Evolutionary conservation across 1,140 invertebrate genomes (phyloP).

Genomic region (Pachyrhynchus sulphureomaculatus): DNA sequence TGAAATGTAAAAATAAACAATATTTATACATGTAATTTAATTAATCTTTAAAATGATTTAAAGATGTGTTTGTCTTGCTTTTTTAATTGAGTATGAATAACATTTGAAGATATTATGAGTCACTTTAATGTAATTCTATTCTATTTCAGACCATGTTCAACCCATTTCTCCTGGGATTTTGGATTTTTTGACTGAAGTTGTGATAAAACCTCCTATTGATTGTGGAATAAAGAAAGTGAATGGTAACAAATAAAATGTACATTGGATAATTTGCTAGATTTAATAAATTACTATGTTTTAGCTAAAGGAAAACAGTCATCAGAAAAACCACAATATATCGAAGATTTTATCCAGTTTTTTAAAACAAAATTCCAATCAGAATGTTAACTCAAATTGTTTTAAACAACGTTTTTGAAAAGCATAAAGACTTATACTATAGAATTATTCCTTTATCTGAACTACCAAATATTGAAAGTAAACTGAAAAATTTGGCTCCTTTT

Average conservation of each 20-base stretch:
- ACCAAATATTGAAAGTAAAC: slow-evolving; percentile 1
- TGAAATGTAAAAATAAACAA: too few species aligned
- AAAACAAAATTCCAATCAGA: slow-evolving; percentile 7
- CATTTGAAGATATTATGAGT: too few species aligned
- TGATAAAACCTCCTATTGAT: slow-evolving; percentile 33
- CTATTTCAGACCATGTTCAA: slow-evolving; percentile 42
- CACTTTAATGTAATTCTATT: too few species aligned
- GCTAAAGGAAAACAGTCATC: not conserved
- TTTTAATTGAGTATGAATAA: too few species aligned
- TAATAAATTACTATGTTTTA: too few species aligned
- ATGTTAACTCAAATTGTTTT: not conserved
- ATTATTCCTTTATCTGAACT: slow-evolving; percentile 28
- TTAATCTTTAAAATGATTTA: too few species aligned
- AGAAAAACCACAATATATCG: slow-evolving; percentile 2
- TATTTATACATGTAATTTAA: too few species aligned
- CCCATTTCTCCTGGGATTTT: slow-evolving; percentile 42
- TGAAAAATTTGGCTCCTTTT: slow-evolving; percentile 25
- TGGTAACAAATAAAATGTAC: too few species aligned
- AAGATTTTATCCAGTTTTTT: slow-evolving; percentile 31
- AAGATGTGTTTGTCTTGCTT: too few species aligned
- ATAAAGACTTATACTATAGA: slow-evolving; percentile 24
- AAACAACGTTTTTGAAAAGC: slow-evolving; percentile 2
- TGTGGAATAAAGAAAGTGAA: not conserved
- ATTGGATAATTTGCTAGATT: too few species aligned
- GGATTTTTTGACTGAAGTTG: slow-evolving; percentile 48